Evolutionary conservation across 2,888 invertebrate species (phyloP).

Genomic region (Cephus pulcher): DNA sequence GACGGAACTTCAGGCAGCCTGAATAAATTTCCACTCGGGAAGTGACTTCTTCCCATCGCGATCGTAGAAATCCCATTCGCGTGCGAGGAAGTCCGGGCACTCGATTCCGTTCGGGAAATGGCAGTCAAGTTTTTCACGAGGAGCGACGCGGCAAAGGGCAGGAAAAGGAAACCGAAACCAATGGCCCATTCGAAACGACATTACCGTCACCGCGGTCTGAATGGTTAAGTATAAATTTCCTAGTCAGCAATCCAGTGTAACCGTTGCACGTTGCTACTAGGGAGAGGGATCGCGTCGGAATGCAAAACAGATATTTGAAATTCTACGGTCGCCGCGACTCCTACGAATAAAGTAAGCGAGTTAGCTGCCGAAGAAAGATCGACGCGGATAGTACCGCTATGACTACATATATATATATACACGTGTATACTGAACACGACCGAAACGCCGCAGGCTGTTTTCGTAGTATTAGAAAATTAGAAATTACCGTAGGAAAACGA

Average conservation of each 20-base stretch:
- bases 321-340: slow-evolving; percentile 42
- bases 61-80: neutral
- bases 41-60: neutral
- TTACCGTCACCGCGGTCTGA: slow-evolving; percentile 39
- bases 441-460: neutral
- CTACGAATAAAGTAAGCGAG: slow-evolving; percentile 10
- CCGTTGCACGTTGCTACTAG: slow-evolving; percentile 32
- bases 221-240: slow-evolving; percentile 53
- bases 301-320: slow-evolving; percentile 58
- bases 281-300: slow-evolving; percentile 40
- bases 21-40: too few relatives aligned
- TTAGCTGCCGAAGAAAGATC: neutral
- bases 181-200: slow-evolving; percentile 45
- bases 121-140: neutral
- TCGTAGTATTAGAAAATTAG: neutral
- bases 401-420: neutral
- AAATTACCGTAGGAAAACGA: neutral
- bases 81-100: neutral
- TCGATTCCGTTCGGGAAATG: neutral
- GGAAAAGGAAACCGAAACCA: slow-evolving; percentile 15
- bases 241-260: slow-evolving; percentile 46
- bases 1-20: too few relatives aligned
- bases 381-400: neutral
- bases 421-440: neutral
- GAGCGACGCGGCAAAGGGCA: neutral